Base-by-base conservation (phyloP, 2,113 vertebrate genomes). In the Andinoacara biseriatus region DNA sequence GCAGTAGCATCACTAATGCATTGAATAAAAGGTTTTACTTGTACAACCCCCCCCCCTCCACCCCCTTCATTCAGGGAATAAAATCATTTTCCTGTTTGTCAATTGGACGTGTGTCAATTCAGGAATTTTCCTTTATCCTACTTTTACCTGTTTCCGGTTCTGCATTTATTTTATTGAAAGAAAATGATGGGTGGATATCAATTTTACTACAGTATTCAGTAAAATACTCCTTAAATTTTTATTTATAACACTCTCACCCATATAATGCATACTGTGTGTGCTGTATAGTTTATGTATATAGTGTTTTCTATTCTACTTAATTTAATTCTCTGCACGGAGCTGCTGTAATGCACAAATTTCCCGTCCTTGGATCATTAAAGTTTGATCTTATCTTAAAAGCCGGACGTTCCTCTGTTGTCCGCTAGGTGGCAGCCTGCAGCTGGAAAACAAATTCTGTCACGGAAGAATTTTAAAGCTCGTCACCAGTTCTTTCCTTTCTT, bases 391-490 rank as follows among this genome's bases (percentile, higher is more conserved):
- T 26, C 26, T 26, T 58, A 0, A 31, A 18, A 20, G 26, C 14
- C 0, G 76, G 80, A 18, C 20, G n/a, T 87, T 58, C 63, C 17
- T 8, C n/a, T 49, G 2, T 11, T 80, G 31, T 35, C 92, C 92
- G 86, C 82, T 78, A 3, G 82, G 62, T 5, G 91, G 86, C 88
- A 88, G 88, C 58, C 60, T 77, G 17, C 13, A 82, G 24, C 17
- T 1, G 8, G 4, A n/a, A 74, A 78, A 1, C 33, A 40, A 0
- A 35, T 49, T 14, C 1, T 38, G 33, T 35, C 33, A 11, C 13
- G 14, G 40, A 11, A 11, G 10, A 13, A 43, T 69, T 69, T 29
- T 18, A 49, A 46, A 5, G 14, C 43, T 10, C 1, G 43, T n/a
- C 40, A 54, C 3, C 52, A n/a, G 52, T 20, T 54, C 52, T 54